Conservation (phyloP, 2,797 vertebrate species). For the Catostomus latipinnis region DNA sequence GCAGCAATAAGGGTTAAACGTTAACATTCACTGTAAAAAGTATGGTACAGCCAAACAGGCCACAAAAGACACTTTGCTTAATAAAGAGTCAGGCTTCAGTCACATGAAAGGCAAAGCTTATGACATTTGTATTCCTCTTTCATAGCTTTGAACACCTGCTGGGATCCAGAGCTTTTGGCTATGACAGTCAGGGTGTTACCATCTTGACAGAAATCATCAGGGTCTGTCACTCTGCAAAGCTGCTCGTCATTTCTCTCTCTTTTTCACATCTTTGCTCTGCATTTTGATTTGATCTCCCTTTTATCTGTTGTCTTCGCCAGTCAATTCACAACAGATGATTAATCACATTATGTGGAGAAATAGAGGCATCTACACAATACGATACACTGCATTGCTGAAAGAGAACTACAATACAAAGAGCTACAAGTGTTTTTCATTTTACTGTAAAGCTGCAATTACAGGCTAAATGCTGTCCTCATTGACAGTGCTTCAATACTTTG, state of each 20-base stretch:
- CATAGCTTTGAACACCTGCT: slow-evolving; percentile 23
- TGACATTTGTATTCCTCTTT: slow-evolving; percentile 47
- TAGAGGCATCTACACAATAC: neutral
- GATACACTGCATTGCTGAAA: neutral
- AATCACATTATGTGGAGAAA: neutral
- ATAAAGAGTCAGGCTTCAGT: slow-evolving; percentile 1
- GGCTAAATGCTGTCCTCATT: no score
- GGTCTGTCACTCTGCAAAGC: slow-evolving; percentile 17
- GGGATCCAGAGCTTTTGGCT: slow-evolving; percentile 19
- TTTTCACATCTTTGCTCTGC: neutral
- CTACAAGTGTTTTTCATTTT: neutral
- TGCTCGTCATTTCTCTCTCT: neutral
- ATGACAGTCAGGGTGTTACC: slow-evolving; percentile 27
- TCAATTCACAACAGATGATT: neutral
- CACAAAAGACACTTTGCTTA: neutral
- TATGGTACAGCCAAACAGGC: neutral
- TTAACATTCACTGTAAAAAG: slow-evolving; percentile 24
- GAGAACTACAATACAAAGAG: neutral
- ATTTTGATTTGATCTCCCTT: neutral
- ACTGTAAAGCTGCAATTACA: no score
- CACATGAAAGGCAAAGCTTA: slow-evolving; percentile 32
- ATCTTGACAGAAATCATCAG: slow-evolving; percentile 13
- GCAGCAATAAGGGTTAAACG: slow-evolving; percentile 41
- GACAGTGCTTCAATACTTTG: no score
- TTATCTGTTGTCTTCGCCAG: neutral